phyloP scores from a whole-genome alignment of 2,113 vertebrate genomes.

The Neotoma lepida region DNA sequence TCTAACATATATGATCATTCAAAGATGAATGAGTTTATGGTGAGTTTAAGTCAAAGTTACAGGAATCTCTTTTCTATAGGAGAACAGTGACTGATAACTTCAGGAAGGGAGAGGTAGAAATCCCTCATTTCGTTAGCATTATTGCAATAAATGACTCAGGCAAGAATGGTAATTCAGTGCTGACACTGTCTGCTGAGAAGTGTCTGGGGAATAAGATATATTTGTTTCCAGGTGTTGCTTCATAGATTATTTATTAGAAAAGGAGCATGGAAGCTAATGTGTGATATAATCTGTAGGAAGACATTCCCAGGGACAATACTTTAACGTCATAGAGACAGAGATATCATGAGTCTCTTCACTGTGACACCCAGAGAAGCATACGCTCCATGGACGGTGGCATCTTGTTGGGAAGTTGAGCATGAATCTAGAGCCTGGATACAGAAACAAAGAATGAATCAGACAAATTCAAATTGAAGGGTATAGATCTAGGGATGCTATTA shows the following conservation, averaged over 20 bases:
- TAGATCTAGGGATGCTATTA: not conserved
- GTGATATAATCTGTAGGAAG: not conserved
- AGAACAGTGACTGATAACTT: not conserved
- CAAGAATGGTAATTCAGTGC: not conserved
- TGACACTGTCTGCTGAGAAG: not conserved
- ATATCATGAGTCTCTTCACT: not conserved
- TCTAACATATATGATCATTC: not conserved
- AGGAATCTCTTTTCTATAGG: not conserved
- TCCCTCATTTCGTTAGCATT: not conserved
- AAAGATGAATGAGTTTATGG: not conserved
- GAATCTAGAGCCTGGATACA: not conserved
- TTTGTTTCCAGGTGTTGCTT: not conserved
- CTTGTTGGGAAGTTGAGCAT: not conserved
- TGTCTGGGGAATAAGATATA: not conserved
- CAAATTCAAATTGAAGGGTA: not conserved
- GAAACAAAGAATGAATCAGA: not conserved
- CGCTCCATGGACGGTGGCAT: not conserved
- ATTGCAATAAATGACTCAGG: not conserved
- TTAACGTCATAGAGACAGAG: not conserved
- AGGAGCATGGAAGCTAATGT: not conserved
- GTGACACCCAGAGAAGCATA: not conserved
- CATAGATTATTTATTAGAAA: not conserved
- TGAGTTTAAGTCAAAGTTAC: not conserved
- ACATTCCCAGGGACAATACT: not conserved
- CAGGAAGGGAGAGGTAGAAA: not conserved